Base-by-base conservation (phyloP, 2,113 vertebrate genomes). In the Planiliza haematocheilus region DNA sequence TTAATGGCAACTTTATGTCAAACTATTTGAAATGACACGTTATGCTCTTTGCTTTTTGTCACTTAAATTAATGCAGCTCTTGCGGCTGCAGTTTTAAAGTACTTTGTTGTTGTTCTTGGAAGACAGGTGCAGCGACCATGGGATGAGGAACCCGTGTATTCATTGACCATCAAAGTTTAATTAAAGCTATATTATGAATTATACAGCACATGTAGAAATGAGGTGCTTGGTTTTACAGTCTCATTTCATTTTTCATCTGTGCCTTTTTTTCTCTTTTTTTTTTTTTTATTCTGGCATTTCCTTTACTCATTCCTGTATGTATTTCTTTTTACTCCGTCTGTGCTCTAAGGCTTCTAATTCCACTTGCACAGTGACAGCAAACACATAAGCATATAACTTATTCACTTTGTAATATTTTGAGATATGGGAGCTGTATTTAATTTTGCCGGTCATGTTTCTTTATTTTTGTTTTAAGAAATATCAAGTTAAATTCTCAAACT, bases 361-460 rank as follows among this genome's bases (percentile, higher is more conserved):
- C 73, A 81, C 74, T 90, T 86, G 89, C 86, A 89, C 89, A 86
- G 69, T 74, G 63, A 63, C 57, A 79, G 59, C 52, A 83, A 77
- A 74, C 53, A 71, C 62, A 89, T 90, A 88, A 91, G 89, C 86
- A 87, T 84, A 81, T 55, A 59, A 59, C n/a, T 8, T 61, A 18
- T 85, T 79, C 41, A 63, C 45, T 64, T 67, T 85, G 78, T 74
- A 73, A 76, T 61, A 62, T 0, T 7, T 75, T 49, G 41, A 77
- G 36, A 68, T 62, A 30, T 81, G 66, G 78, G 79, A 78, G 75
- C 57, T 74, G 74, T 39, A 66, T 86, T 74, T 83, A 41, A 62
- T 74, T 77, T 69, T 57, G 18, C 34, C 17, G 71, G 17, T 66
- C 7, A 21, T 65, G 48, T 79, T 81, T 70, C 56, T 6, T 39